phyloP scores from a whole-genome alignment of 2,888 invertebrate species.

The Tipula confusa region DNA sequence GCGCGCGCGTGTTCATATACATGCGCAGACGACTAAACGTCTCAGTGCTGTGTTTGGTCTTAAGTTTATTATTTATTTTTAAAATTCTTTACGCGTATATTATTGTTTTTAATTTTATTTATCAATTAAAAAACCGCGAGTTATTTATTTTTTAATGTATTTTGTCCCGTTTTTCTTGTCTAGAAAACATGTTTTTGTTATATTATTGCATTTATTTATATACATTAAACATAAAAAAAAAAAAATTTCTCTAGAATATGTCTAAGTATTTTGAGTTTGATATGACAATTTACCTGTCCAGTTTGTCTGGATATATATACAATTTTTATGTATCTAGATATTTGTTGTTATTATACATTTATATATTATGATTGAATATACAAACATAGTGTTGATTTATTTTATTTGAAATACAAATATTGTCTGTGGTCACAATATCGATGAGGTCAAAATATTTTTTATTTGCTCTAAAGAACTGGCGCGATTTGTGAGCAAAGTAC shows the following conservation, averaged over 20 bases:
- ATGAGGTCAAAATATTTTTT: neutral
- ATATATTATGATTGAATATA: conserved; percentile 6
- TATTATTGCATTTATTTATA: neutral
- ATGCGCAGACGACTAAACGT: neutral
- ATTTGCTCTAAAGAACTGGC: neutral
- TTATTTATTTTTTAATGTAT: neutral
- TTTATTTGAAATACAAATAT: neutral
- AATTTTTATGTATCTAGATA: neutral
- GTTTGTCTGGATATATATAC: neutral
- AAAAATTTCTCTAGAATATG: conserved; percentile 8
- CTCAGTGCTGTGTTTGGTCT: neutral
- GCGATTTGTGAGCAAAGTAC: too few relatives aligned
- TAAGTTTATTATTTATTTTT: neutral
- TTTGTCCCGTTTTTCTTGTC: conserved; percentile 25
- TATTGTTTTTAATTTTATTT: neutral
- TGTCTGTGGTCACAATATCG: neutral
- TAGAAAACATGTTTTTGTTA: neutral
- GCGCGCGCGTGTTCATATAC: neutral
- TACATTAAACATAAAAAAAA: neutral
- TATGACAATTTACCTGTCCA: conserved; percentile 25
- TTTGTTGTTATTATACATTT: neutral
- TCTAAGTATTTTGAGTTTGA: conserved; percentile 12
- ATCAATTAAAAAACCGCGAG: conserved; percentile 9
- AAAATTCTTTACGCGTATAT: neutral
- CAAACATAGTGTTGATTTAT: conserved; percentile 7